A percentile compares a stretch with the other conserved stretches of the same genome.
Evolutionary conservation across 1,140 invertebrate genomes (phyloP).

Genomic region (Musca vetustissima): DNA sequence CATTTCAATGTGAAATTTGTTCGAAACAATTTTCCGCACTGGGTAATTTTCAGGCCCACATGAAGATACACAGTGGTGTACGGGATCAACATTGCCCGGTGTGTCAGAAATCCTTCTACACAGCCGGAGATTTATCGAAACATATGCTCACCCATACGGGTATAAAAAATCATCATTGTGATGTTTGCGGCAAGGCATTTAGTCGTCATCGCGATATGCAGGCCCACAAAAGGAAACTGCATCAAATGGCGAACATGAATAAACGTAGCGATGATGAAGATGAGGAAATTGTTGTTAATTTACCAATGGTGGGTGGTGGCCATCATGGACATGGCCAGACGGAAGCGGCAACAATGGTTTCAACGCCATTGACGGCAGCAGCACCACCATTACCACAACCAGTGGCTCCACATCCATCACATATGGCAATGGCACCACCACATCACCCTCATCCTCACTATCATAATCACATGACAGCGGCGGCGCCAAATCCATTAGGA

Average conservation of each 20-base stretch:
- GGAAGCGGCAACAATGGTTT: constrained; percentile 7
- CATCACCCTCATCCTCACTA: constrained; percentile 30
- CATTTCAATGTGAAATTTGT: constrained; percentile 81
- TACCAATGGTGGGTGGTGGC: constrained; percentile 38
- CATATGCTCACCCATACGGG: constrained; percentile 75
- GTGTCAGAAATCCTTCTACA: constrained; percentile 72
- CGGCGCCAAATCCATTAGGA: neutral
- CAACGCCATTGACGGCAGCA: constrained; percentile 2
- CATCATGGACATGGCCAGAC: no score
- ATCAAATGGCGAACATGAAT: constrained; percentile 34
- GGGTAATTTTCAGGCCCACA: constrained; percentile 62
- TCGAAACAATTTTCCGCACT: constrained; percentile 63
- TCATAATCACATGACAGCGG: constrained; percentile 32
- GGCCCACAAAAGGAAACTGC: constrained; percentile 49
- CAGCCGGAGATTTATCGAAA: constrained; percentile 69
- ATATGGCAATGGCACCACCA: neutral
- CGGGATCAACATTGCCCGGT: constrained; percentile 66
- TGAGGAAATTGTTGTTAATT: constrained; percentile 45
- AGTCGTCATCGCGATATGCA: constrained; percentile 65
- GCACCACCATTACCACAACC: constrained; percentile 29
- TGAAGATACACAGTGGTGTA: constrained; percentile 62
- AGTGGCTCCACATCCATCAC: neutral
- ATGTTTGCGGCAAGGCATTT: constrained; percentile 73
- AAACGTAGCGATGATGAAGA: constrained; percentile 39
- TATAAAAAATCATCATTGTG: constrained; percentile 73